Percentiles rank a stretch among this genome's conserved stretches.
Conservation (phyloP, 2,888 invertebrate species). For the Thereva unica region DNA sequence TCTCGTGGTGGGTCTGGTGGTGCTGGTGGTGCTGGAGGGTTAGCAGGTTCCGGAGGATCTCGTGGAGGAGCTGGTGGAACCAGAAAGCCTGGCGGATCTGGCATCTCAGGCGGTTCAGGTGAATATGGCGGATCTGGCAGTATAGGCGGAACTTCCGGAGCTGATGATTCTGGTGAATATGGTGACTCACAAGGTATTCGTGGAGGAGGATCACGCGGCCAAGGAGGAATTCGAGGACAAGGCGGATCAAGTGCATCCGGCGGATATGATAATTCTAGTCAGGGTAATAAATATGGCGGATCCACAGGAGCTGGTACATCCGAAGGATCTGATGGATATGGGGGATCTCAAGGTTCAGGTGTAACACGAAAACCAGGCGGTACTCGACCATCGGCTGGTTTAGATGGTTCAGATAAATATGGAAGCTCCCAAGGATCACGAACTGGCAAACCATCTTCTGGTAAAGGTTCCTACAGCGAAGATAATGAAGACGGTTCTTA, state of each 20-base stretch:
- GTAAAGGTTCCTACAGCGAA: not conserved
- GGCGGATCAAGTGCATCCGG: not conserved
- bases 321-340: slow-evolving; percentile 30
- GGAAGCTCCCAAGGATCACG: not conserved
- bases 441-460: not conserved
- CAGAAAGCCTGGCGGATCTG: slow-evolving; percentile 40
- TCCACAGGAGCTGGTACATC: not conserved
- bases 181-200: not conserved
- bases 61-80: not conserved
- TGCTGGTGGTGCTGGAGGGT: not conserved
- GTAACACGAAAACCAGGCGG: not conserved
- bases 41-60: not conserved
- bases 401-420: too few species aligned
- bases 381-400: not conserved
- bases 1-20: slow-evolving; percentile 1
- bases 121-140: not conserved
- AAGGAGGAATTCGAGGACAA: not conserved
- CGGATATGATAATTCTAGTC: not conserved
- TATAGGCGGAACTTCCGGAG: slow-evolving; percentile 37
- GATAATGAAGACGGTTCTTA: not conserved
- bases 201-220: not conserved
- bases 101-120: slow-evolving; percentile 40
- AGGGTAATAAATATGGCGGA: not conserved
- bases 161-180: slow-evolving; percentile 6
- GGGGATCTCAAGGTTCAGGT: slow-evolving; percentile 8